Evolutionary conservation across 2,797 vertebrate species (phyloP), one percentile per base, ranked within the genome.

Genomic region (Vespertilio murinus): DNA sequence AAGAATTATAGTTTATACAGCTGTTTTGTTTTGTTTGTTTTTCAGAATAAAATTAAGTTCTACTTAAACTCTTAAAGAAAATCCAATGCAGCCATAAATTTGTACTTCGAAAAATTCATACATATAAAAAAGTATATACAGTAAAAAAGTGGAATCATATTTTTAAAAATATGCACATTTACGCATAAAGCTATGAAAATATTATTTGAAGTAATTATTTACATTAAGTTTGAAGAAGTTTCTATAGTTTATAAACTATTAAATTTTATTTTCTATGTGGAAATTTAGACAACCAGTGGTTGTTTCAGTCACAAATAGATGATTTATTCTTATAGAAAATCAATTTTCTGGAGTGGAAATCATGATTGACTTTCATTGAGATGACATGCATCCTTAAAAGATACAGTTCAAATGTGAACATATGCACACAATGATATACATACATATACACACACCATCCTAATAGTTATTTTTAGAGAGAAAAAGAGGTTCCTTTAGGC

Each of bases 11-110:
- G 61, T 14, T 35, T 93, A 45, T 35, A 2, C 10, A 23, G 25
- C 16, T 78, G 16, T n/a, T 83, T 92, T 92, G 90, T 88, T 49
- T 16, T 49, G 47, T 49, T 13, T 4, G 4, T 49, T 49, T 52
- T 52, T 94, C 64, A 93, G 16, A 88, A 94, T 90, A 81, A 93
- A 93, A 80, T 85, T 86, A 90, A 2, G 69, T 90, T 90, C 88
- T 42, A 82, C 4, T 4, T 82, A 92, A 85, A 45, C 4, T 73
- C 38, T 87, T 73, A 49, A 90, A 84, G n/a, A 94, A 93, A 81
- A 77, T 33, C 28, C 88, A 85, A 77, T 47, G 3, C 23, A 74
- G 7, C 11, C 59, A 67, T 91, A 87, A 94, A 80, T 38, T 92
- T 5, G 0, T 79, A 89, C 45, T 91, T 91, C 56, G 10, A 85